A percentile compares a stretch with the other conserved stretches of the same genome.
Evolutionary conservation across 2,888 invertebrate genomes (phyloP).

Genomic region (Drosophila paucipuncta): DNA sequence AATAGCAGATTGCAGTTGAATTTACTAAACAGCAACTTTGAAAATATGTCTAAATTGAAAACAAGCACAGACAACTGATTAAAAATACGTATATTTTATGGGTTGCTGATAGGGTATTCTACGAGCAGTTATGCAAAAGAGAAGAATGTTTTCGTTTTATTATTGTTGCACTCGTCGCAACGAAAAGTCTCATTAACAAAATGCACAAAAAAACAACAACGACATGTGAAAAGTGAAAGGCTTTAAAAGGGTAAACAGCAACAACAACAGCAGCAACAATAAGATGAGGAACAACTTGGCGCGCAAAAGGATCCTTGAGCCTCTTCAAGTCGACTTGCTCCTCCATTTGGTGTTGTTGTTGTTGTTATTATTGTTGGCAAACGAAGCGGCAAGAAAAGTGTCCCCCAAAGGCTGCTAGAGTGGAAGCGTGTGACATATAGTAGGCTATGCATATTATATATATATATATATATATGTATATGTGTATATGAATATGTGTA

Average conservation of each 20-base stretch:
- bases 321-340: constrained; percentile 45
- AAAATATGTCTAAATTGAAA: no score
- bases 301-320: constrained; percentile 57
- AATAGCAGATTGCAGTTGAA: not conserved
- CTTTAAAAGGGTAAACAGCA: constrained; percentile 23
- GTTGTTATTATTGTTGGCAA: constrained; percentile 29
- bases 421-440: not conserved
- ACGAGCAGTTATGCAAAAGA: not conserved
- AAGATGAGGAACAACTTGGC: constrained; percentile 40
- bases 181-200: constrained; percentile 62
- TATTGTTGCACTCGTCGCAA: constrained; percentile 39
- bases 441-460: not conserved
- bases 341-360: constrained; percentile 20
- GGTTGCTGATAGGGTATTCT: constrained; percentile 1
- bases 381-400: constrained; percentile 47
- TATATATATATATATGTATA: not conserved
- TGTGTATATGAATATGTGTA: not conserved
- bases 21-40: not conserved
- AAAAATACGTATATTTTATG: not conserved
- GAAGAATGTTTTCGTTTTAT: constrained; percentile 11
- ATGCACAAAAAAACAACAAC: constrained; percentile 50
- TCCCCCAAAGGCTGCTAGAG: constrained; percentile 22
- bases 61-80: not conserved
- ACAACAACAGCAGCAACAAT: constrained; percentile 23
- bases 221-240: constrained; percentile 40